phyloP scores from a whole-genome alignment of 2,113 vertebrate species.

The Notarius quadriscutis region DNA sequence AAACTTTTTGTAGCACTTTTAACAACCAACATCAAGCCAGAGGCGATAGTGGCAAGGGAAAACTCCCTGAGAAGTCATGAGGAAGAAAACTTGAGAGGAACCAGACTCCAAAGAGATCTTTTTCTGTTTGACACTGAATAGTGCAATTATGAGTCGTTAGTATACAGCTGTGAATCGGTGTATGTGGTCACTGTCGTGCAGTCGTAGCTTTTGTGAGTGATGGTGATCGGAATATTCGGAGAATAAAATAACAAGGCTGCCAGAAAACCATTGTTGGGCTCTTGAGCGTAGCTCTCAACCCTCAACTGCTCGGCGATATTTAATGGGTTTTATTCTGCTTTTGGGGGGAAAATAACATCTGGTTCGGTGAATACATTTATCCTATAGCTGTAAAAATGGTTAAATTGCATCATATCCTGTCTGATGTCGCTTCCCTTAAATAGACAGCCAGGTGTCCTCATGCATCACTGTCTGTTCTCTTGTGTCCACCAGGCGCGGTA shows the following conservation, averaged over 20 bases:
- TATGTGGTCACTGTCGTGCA: background rate
- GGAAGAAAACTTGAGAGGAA: background rate
- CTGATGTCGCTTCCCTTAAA: background rate
- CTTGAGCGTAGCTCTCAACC: background rate
- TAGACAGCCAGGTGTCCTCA: background rate
- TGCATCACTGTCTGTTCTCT: background rate
- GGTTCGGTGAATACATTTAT: background rate
- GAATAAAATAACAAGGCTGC: background rate
- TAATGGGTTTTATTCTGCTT: background rate
- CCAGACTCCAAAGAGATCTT: background rate
- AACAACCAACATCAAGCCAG: background rate
- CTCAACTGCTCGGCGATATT: background rate
- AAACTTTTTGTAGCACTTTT: background rate
- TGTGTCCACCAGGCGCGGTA: slow-evolving; percentile 84
- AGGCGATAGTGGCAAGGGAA: background rate
- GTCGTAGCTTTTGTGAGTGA: background rate
- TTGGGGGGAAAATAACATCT: background rate
- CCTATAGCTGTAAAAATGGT: too few species aligned
- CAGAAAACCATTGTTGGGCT: background rate
- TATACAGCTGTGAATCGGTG: too few species aligned
- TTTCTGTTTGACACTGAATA: background rate
- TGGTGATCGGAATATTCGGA: background rate
- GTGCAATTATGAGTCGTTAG: background rate
- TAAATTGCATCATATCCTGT: background rate
- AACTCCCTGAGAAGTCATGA: background rate